These are phyloP conservation scores for Ophion obscuratus DNA, from an alignment of 2,888 invertebrate genomes.

Conservation along the genomic window DNA sequence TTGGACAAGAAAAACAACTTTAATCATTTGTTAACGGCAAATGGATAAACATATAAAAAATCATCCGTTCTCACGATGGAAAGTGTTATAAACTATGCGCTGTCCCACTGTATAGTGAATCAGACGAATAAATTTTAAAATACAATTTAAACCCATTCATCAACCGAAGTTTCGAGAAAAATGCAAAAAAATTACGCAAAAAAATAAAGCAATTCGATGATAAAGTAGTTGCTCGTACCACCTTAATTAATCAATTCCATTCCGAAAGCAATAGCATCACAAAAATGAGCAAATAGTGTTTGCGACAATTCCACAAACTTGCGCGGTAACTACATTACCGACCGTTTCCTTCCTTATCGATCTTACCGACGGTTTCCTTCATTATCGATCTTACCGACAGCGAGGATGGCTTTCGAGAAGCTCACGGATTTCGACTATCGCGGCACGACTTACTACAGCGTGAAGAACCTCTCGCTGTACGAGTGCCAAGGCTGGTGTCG, in stretches of 20 bases:
- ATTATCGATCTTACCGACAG: slow-evolving; percentile 84
- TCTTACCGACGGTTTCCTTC: slow-evolving; percentile 3
- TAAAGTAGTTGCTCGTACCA: too few relatives aligned
- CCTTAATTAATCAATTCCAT: background rate
- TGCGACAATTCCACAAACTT: background rate
- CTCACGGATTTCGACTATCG: slow-evolving; percentile 96
- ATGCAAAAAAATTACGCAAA: too few relatives aligned
- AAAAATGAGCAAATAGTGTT: background rate
- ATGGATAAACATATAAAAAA: too few relatives aligned
- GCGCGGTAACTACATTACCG: background rate
- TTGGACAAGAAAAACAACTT: too few relatives aligned
- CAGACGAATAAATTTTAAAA: too few relatives aligned
- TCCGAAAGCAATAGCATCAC: background rate
- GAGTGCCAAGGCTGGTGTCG: slow-evolving; percentile 98
- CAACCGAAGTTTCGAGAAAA: too few relatives aligned
- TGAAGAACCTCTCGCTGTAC: slow-evolving; percentile 95
- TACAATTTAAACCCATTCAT: too few relatives aligned
- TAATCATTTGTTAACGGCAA: too few relatives aligned
- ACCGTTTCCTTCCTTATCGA: slow-evolving; percentile 41
- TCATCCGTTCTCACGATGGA: too few relatives aligned
- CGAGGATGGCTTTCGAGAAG: slow-evolving; percentile 96
- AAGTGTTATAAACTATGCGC: too few relatives aligned
- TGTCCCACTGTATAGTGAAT: too few relatives aligned
- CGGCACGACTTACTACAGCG: slow-evolving; percentile 96
- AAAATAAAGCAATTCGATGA: too few relatives aligned